Base-by-base conservation (phyloP, 2,113 vertebrate species). In the Polyodon spathula region DNA sequence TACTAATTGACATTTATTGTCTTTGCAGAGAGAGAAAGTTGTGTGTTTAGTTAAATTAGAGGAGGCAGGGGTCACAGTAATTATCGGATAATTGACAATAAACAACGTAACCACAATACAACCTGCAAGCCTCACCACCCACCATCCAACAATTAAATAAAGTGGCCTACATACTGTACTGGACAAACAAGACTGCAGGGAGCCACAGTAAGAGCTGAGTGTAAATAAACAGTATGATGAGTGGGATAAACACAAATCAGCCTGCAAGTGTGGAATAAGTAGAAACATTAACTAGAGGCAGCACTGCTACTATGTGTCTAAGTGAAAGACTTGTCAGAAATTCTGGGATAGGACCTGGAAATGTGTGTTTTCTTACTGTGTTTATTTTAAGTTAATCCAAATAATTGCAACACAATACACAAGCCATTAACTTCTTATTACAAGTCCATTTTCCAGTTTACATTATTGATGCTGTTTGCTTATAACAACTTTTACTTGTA, bases 21-120 rank as follows among this genome's bases (percentile, higher is more conserved):
- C 53, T 55, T 37, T 17, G 15, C 53, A 4, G 7, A 38, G 53
- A 17, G 53, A 17, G 53, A 37, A 78, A 70, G 48, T 66, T 67
- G 63, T 37, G 66, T 70, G 65, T 68, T 53, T 51, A 66, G 78
- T 71, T 55, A 68, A 80, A 82, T 83, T 79, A 75, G 66, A 73
- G 77, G 72, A 85, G 78, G 71, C 68, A 74, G 76, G 74, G 76
- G 76, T 71, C 56, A 39, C 8, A 59, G 71, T 78, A 84, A 85
- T 87, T 86, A 86, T 81, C 78, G 83, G 78, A 78, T 85, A 82
- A 84, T 88, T 85, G 83, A 76, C 82, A 86, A 80, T 83, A 85
- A 87, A 85, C 78, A 84, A 80, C 78, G 77, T 80, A 74, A 85
- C 82, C 78, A 73, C 81, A 74, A 70, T 40, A 74, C 56, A 58